Evolutionary conservation across 1,140 invertebrate species (phyloP).

Genomic region (Sitodiplosis mosellana): DNA sequence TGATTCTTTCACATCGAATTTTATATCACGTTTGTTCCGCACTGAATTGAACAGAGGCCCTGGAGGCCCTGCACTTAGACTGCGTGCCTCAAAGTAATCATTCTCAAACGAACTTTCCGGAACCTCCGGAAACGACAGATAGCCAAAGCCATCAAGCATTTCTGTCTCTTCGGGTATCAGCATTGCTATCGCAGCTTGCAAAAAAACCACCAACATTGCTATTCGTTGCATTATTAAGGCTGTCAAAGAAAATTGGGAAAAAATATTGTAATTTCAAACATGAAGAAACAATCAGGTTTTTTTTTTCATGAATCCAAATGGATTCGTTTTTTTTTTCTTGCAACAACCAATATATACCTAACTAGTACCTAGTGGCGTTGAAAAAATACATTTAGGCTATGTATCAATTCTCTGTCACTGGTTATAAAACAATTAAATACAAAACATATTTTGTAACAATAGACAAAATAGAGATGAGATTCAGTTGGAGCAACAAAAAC

Average conservation of each 20-base stretch:
- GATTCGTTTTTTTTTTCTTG: too few relatives aligned
- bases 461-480: too few relatives aligned
- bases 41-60: neutral
- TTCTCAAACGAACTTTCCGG: conserved; percentile 7
- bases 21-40: neutral
- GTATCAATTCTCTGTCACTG: too few relatives aligned
- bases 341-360: too few relatives aligned
- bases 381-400: too few relatives aligned
- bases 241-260: neutral
- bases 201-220: neutral
- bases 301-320: too few relatives aligned
- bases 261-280: too few relatives aligned
- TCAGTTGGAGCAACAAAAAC: too few relatives aligned
- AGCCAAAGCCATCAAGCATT: conserved; percentile 9
- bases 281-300: too few relatives aligned
- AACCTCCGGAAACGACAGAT: conserved; percentile 6
- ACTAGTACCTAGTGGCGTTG: too few relatives aligned
- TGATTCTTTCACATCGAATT: neutral
- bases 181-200: neutral
- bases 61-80: conserved; percentile 4
- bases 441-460: too few relatives aligned
- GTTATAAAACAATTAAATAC: too few relatives aligned
- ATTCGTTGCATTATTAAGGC: neutral
- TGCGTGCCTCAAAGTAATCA: conserved; percentile 8
- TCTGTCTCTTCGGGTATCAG: conserved; percentile 9